Percentiles rank a stretch among this genome's conserved stretches.
These are phyloP conservation scores for Drosophila eohydei DNA, from an alignment of 2,888 invertebrate genomes.

Conservation along the genomic window DNA sequence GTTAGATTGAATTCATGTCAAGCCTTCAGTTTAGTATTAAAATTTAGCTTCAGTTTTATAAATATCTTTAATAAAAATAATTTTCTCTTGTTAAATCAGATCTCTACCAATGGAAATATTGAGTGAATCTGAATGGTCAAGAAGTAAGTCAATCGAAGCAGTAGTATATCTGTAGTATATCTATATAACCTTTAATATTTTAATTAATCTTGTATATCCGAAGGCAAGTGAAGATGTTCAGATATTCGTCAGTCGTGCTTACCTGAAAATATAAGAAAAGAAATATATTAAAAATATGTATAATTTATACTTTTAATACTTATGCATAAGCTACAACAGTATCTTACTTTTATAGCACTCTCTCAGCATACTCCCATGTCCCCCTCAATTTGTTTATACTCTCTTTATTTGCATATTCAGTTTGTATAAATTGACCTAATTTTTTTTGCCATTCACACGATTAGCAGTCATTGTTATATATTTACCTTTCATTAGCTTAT, in stretches of 20 bases:
- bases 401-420: conserved; percentile 12
- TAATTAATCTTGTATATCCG: neutral
- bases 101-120: neutral
- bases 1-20: neutral
- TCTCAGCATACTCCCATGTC: neutral
- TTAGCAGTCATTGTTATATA: conserved; percentile 41
- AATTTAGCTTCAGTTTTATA: no score
- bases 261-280: conserved; percentile 40
- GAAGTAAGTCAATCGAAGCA: neutral
- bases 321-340: neutral
- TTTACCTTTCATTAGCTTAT: conserved; percentile 56
- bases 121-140: neutral
- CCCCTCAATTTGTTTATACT: neutral
- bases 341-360: neutral
- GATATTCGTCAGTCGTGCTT: conserved; percentile 2
- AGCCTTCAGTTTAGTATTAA: no score
- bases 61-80: no score
- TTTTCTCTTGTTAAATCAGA: no score
- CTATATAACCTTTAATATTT: neutral
- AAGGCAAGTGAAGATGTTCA: neutral
- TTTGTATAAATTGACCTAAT: conserved; percentile 63
- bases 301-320: neutral
- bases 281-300: neutral
- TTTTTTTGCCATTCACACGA: conserved; percentile 48
- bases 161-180: neutral